Evolutionary conservation across 2,797 vertebrate genomes (phyloP).

Genomic region (Natrix natrix): DNA sequence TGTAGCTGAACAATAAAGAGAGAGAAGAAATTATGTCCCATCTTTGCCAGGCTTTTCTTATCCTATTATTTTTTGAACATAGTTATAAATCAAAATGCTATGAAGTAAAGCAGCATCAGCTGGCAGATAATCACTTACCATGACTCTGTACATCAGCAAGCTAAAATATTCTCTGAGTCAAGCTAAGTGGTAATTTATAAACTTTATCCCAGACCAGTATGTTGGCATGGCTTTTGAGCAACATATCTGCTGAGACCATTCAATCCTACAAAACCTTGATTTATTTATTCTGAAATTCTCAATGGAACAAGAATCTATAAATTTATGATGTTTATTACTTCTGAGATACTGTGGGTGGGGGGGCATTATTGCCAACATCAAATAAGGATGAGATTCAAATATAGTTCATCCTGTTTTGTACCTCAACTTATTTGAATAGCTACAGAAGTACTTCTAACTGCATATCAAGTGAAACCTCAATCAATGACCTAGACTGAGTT

Average conservation of each 20-base stretch:
- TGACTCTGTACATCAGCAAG: conserved; percentile 14
- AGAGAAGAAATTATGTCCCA: neutral
- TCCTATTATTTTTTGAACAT: neutral
- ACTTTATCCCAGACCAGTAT: neutral
- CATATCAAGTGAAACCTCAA: conserved; percentile 1
- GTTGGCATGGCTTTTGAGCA: conserved; percentile 20
- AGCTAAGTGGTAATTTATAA: conserved; percentile 2
- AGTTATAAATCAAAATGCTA: conserved; percentile 34
- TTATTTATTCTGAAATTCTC: neutral
- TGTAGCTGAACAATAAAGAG: neutral
- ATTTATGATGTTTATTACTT: neutral
- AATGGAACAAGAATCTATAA: neutral
- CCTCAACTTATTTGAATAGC: conserved; percentile 1
- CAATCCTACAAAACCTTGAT: neutral
- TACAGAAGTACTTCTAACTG: neutral
- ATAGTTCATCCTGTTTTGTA: neutral
- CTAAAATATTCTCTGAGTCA: neutral
- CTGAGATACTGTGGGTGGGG: neutral
- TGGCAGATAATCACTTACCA: conserved; percentile 9
- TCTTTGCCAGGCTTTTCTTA: neutral
- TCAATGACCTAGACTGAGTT: neutral
- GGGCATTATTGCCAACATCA: neutral
- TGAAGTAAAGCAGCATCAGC: neutral
- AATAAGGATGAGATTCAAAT: conserved; percentile 13
- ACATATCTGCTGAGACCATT: neutral